Conservation (phyloP, 1,140 invertebrate genomes). For the Macrobrachium rosenbergii region DNA sequence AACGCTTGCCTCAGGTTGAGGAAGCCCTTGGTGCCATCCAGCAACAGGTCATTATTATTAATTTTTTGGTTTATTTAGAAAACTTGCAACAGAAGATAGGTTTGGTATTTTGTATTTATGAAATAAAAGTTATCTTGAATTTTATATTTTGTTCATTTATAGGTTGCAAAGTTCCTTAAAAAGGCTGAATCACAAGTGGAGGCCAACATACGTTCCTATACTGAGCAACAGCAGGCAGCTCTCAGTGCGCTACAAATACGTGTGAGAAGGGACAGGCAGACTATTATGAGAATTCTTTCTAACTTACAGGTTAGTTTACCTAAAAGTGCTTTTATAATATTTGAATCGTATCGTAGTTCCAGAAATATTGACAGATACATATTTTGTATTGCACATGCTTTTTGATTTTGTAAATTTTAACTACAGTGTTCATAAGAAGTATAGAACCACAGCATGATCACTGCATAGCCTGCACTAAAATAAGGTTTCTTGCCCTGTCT, state of each 20-base stretch:
- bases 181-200: constrained; percentile 51
- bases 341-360: too few relatives aligned
- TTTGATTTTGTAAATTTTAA: too few relatives aligned
- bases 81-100: neutral
- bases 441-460: too few relatives aligned
- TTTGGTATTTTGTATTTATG: neutral
- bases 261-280: constrained; percentile 48
- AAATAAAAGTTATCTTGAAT: neutral
- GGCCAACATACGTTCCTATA: constrained; percentile 47
- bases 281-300: constrained; percentile 40
- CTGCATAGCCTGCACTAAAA: too few relatives aligned
- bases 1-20: constrained; percentile 37
- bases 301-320: constrained; percentile 40
- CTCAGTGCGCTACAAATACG: constrained; percentile 40
- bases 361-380: too few relatives aligned
- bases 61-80: neutral
- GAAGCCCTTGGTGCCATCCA: constrained; percentile 40
- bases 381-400: too few relatives aligned
- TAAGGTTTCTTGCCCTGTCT: neutral
- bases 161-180: constrained; percentile 50
- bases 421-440: too few relatives aligned
- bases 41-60: constrained; percentile 39
- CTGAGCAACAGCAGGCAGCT: constrained; percentile 47
- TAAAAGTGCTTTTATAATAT: neutral
- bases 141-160: neutral